phyloP scores from a whole-genome alignment of 2,113 vertebrate genomes.

The Synodontis membranacea region DNA sequence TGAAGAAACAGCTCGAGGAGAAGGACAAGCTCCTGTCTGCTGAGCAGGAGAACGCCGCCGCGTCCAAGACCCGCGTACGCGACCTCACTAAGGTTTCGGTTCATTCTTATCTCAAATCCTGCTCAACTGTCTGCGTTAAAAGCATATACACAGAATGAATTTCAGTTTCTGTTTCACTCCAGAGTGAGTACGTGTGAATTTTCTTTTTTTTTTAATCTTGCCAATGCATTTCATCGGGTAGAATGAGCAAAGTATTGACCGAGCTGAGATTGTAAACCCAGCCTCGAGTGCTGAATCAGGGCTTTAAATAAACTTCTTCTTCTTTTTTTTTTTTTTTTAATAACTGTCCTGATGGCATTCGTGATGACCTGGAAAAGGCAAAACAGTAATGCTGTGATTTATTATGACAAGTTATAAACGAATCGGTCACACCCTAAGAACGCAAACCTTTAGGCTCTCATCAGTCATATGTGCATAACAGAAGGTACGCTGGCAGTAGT shows the following conservation, averaged over 20 bases:
- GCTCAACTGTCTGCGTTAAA: neutral
- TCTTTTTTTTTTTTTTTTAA: neutral
- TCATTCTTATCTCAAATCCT: neutral
- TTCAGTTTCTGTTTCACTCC: no score
- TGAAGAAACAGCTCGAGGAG: constrained; percentile 85
- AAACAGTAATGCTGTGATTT: neutral
- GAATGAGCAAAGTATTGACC: neutral
- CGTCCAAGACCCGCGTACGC: constrained; percentile 74
- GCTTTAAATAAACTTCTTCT: neutral
- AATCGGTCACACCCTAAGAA: neutral
- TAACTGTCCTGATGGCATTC: neutral
- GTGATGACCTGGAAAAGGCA: neutral
- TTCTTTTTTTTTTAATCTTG: no score
- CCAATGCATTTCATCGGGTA: neutral
- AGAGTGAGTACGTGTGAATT: no score
- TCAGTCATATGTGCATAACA: neutral
- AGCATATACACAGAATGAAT: neutral
- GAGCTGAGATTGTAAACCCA: neutral
- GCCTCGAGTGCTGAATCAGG: neutral
- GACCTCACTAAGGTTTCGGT: constrained; percentile 79
- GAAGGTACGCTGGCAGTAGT: neutral
- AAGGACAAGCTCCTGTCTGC: constrained; percentile 80
- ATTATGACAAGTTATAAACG: neutral
- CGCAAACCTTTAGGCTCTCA: neutral
- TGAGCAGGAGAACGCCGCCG: constrained; percentile 74